A percentile compares a stretch with the other conserved stretches of the same genome.
Evolutionary conservation across 2,113 vertebrate species (phyloP).

Genomic region (Lasiurus cinereus): DNA sequence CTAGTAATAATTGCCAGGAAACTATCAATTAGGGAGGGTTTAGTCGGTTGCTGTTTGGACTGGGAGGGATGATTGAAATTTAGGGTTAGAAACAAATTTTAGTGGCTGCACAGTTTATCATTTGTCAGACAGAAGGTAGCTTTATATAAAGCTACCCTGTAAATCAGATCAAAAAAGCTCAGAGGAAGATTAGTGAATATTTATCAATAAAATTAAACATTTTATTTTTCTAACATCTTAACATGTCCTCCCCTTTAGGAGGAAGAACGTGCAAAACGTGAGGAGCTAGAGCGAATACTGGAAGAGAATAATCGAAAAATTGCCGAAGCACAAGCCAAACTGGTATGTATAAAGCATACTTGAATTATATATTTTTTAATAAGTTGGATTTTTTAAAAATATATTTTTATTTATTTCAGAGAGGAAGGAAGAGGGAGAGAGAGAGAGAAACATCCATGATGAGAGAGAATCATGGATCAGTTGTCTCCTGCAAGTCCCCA

Average conservation of each 20-base stretch:
- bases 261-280: constrained; percentile 99
- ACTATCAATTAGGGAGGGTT: constrained; percentile 92
- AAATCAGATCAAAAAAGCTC: constrained; percentile 89
- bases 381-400: no score
- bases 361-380: not conserved
- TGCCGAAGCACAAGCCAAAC: constrained; percentile 98
- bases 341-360: constrained; percentile 89
- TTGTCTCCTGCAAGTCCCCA: no score
- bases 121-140: constrained; percentile 89
- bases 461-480: no score
- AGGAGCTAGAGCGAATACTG: constrained; percentile 99
- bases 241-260: constrained; percentile 98
- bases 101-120: constrained; percentile 90
- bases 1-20: constrained; percentile 89
- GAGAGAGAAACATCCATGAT: no score
- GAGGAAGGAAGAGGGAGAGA: no score
- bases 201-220: constrained; percentile 78
- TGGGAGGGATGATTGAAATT: constrained; percentile 91
- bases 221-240: constrained; percentile 93
- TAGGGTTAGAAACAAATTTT: constrained; percentile 89
- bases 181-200: constrained; percentile 90
- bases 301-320: constrained; percentile 99
- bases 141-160: constrained; percentile 87
- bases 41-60: constrained; percentile 93
- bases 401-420: no score